These are phyloP conservation scores for Drosophila santomea DNA, from an alignment of 1,140 invertebrate genomes.

Conservation along the genomic window DNA sequence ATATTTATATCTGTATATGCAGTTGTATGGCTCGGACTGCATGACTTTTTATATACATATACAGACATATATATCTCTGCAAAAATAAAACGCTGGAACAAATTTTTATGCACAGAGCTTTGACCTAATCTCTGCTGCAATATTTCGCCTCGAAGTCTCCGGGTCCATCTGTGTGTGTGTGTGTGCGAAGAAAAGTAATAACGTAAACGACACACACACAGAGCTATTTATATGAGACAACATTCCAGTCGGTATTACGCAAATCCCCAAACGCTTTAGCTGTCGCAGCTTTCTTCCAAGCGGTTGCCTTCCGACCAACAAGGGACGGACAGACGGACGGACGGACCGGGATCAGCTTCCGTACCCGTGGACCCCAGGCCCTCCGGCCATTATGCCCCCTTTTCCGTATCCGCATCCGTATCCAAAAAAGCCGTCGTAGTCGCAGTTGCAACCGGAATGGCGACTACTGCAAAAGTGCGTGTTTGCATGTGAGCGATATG, in stretches of 20 bases:
- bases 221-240: conserved; percentile 81
- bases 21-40: not conserved
- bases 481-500: conserved; percentile 69
- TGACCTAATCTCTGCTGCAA: conserved; percentile 81
- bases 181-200: conserved; percentile 69
- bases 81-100: conserved; percentile 37
- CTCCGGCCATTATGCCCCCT: not conserved
- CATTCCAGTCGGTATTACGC: conserved; percentile 80
- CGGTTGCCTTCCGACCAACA: conserved; percentile 71
- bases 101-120: conserved; percentile 74
- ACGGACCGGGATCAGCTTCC: conserved; percentile 14
- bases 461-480: conserved; percentile 77
- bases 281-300: conserved; percentile 81
- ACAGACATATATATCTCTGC: conserved; percentile 37
- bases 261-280: conserved; percentile 80
- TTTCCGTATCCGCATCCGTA: not conserved
- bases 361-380: not conserved
- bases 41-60: conserved; percentile 8
- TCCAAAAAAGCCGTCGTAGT: conserved; percentile 1
- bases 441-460: conserved; percentile 28
- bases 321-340: conserved; percentile 23
- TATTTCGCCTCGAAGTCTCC: conserved; percentile 64
- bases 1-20: not conserved
- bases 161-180: not conserved
- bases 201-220: conserved; percentile 69